Evolutionary conservation across 2,888 invertebrate species (phyloP).

Genomic region (Stenoptilia bipunctidactyla): DNA sequence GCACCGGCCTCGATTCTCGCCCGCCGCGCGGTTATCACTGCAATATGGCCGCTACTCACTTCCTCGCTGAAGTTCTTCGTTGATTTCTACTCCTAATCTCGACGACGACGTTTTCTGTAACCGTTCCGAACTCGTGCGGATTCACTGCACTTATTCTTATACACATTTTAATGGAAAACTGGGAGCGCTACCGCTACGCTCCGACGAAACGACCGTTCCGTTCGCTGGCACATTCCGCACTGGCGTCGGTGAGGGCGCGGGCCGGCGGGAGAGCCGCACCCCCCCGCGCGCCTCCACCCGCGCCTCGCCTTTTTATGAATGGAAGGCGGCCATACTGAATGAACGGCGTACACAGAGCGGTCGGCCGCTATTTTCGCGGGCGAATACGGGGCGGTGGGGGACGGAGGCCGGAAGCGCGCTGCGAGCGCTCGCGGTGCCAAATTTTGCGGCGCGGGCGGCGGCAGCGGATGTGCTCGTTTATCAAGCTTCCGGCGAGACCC

Average conservation of each 20-base stretch:
- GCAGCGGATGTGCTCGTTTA: constrained; percentile 70
- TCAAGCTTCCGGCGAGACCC: constrained; percentile 67
- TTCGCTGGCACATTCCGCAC: constrained; percentile 70
- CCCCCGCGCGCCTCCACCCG: constrained; percentile 63
- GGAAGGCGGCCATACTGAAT: constrained; percentile 80
- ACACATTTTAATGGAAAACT: constrained; percentile 72
- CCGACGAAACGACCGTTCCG: constrained; percentile 73
- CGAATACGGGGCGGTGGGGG: constrained; percentile 55
- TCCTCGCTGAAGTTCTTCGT: constrained; percentile 72
- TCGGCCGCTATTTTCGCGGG: constrained; percentile 69
- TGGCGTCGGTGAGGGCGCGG: constrained; percentile 65
- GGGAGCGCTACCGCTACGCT: constrained; percentile 71
- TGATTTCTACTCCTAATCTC: constrained; percentile 71
- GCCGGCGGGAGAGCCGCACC: constrained; percentile 62
- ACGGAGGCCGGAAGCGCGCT: constrained; percentile 65
- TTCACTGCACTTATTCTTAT: constrained; percentile 72
- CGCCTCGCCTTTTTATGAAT: constrained; percentile 78
- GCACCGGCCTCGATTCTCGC: constrained; percentile 72
- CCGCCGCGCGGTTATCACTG: constrained; percentile 72
- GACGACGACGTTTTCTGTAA: constrained; percentile 66
- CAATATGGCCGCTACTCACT: constrained; percentile 73
- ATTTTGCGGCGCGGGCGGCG: constrained; percentile 70
- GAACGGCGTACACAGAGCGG: constrained; percentile 74
- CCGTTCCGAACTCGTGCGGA: constrained; percentile 71
- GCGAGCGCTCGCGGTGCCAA: constrained; percentile 68